Evolutionary conservation across 2,113 vertebrate genomes (phyloP).

Genomic region (Neopipo cinnamomea): DNA sequence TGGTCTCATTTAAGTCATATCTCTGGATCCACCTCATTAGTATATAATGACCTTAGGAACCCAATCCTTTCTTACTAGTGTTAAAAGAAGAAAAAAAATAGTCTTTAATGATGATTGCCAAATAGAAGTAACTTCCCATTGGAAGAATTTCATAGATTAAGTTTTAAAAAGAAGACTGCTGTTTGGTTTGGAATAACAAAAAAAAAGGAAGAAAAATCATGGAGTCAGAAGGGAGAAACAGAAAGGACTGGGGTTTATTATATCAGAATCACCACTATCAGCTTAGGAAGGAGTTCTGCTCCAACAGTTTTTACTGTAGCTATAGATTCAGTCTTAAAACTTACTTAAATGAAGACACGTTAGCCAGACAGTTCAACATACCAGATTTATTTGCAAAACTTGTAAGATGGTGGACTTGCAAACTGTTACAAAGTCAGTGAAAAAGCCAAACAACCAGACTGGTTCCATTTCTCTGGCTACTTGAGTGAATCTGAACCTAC

Average conservation of each 20-base stretch:
- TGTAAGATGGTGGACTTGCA: background rate
- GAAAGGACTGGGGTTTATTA: background rate
- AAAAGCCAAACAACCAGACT: background rate
- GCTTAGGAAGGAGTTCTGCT: background rate
- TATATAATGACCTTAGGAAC: slow-evolving; percentile 23
- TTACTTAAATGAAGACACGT: background rate
- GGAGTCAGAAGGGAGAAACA: background rate
- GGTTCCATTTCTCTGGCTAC: background rate
- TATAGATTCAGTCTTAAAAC: background rate
- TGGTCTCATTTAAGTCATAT: slow-evolving; percentile 23
- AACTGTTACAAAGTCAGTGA: background rate
- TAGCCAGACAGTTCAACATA: background rate
- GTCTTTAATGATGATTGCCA: background rate
- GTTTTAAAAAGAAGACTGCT: background rate
- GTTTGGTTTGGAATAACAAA: background rate
- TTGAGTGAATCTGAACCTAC: background rate
- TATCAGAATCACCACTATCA: background rate
- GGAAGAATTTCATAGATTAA: background rate
- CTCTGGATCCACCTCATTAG: slow-evolving; percentile 33
- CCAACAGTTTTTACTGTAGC: background rate
- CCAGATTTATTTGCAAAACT: background rate
- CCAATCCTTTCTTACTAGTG: slow-evolving; percentile 2
- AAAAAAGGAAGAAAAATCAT: background rate
- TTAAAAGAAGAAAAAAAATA: background rate
- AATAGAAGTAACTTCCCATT: background rate